A percentile compares a stretch with the other conserved stretches of the same genome.
These are phyloP conservation scores for Caenorhabditis macrosperma DNA, from an alignment of 2,888 invertebrate genomes.

Conservation along the genomic window DNA sequence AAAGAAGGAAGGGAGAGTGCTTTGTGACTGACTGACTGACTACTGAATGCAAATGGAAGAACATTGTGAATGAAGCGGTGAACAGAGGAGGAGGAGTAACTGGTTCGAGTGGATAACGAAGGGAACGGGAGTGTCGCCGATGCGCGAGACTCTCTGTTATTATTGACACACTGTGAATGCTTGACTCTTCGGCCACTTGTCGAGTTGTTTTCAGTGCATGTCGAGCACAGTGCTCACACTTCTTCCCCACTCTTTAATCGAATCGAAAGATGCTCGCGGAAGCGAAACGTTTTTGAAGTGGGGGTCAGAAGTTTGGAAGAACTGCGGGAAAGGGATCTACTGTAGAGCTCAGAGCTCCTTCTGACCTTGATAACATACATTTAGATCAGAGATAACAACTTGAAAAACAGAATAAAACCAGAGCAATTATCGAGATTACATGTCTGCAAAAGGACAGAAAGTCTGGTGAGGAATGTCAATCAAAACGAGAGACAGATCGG, in stretches of 20 bases:
- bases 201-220: conserved; percentile 15
- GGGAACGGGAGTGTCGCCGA: too few species aligned
- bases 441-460: neutral
- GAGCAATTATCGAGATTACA: neutral
- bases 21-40: neutral
- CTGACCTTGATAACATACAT: too few species aligned
- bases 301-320: too few species aligned
- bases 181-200: conserved; percentile 6
- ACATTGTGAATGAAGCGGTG: neutral
- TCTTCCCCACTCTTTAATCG: neutral
- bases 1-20: neutral
- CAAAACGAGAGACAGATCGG: too few species aligned
- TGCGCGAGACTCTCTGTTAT: neutral
- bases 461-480: neutral
- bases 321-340: too few species aligned
- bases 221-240: neutral
- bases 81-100: conserved; percentile 1
- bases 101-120: conserved; percentile 23
- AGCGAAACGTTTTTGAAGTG: neutral
- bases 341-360: too few species aligned
- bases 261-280: neutral
- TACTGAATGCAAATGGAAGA: neutral
- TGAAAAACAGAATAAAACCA: neutral
- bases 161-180: conserved; percentile 3
- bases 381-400: neutral